These are phyloP conservation scores for Xenops minutus DNA, from an alignment of 2,797 vertebrate species.

Conservation along the genomic window DNA sequence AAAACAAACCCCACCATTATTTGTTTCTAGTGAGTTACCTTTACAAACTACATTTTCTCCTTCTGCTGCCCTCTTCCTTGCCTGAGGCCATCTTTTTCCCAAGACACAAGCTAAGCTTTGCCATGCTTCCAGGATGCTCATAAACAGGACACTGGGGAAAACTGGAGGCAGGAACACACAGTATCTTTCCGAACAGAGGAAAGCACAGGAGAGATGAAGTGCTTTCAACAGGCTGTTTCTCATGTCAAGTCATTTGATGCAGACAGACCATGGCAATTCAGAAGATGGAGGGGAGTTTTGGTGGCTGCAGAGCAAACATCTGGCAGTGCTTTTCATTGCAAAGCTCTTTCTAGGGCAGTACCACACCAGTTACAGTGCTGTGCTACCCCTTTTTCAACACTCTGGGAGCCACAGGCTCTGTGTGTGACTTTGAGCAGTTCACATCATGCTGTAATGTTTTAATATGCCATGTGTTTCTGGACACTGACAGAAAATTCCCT, in stretches of 20 bases:
- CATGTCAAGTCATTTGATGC: not conserved
- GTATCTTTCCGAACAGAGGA: not conserved
- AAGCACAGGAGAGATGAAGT: not conserved
- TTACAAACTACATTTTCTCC: not conserved
- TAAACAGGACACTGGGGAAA: not conserved
- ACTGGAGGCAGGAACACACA: not conserved
- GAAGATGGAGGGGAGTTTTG: not conserved
- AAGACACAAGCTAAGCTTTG: not conserved
- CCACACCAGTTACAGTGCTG: not conserved
- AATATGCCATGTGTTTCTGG: not conserved
- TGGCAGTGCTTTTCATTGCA: not conserved
- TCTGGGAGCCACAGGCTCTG: not conserved
- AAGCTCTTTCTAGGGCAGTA: not conserved
- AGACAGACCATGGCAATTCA: not conserved
- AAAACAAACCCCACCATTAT: not conserved
- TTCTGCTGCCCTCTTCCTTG: not conserved
- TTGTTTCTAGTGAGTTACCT: not conserved
- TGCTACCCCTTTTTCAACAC: not conserved
- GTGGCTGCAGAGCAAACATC: not conserved
- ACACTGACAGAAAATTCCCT: not conserved
- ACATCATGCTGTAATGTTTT: not conserved
- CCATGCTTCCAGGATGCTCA: not conserved
- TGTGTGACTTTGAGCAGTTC: not conserved
- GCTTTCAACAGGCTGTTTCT: not conserved
- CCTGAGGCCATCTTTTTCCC: not conserved